Conservation (phyloP, 1,140 invertebrate species). For the Eciton burchellii region DNA sequence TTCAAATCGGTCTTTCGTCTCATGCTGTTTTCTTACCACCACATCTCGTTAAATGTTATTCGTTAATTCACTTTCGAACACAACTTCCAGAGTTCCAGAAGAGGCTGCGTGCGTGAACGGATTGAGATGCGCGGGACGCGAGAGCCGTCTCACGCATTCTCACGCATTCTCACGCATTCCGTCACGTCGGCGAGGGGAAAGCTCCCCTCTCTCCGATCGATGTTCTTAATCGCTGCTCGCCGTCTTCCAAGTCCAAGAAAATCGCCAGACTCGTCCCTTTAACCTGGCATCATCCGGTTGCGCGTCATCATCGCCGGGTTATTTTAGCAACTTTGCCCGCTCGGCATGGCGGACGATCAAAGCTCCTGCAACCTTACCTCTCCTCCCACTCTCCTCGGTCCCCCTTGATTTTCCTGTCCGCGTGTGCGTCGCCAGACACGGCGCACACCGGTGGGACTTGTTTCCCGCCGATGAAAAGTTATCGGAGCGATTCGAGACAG, state of each 20-base stretch:
- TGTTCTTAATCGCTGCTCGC: conserved; percentile 68
- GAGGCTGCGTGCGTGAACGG: conserved; percentile 36
- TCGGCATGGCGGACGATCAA: background rate
- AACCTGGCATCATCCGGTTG: background rate
- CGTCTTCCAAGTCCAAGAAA: conserved; percentile 1
- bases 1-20: background rate
- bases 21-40: background rate
- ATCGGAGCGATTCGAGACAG: conserved; percentile 67
- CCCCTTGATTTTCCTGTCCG: conserved; percentile 60
- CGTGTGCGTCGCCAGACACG: background rate
- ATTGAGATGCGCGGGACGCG: conserved; percentile 45
- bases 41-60: no score
- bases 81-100: no score
- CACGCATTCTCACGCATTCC: conserved; percentile 69
- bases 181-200: conserved; percentile 71
- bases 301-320: conserved; percentile 1
- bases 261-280: background rate
- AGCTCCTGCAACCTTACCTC: no score
- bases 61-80: no score
- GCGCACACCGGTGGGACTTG: conserved; percentile 66
- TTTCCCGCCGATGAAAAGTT: conserved; percentile 71
- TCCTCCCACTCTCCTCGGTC: no score
- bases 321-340: conserved; percentile 5
- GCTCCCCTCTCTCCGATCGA: conserved; percentile 7
- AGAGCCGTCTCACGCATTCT: conserved; percentile 58